Conservation (phyloP, 2,888 invertebrate genomes). For the Tetramorium bicarinatum region DNA sequence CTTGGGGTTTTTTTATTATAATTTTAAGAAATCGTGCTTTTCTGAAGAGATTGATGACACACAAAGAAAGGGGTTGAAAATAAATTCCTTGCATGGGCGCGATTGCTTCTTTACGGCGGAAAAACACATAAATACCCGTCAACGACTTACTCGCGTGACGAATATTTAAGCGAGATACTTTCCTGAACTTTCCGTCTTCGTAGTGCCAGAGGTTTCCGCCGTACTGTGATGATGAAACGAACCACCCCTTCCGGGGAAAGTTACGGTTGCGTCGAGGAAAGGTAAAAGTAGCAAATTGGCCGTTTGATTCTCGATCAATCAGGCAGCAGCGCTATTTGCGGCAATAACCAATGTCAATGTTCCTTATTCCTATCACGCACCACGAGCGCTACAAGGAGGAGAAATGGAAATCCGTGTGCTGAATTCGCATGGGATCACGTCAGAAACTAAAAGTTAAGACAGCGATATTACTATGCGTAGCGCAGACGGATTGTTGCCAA, state of each 20-base stretch:
- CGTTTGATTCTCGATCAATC: slow-evolving; percentile 73
- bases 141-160: slow-evolving; percentile 33
- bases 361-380: slow-evolving; percentile 59
- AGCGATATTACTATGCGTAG: slow-evolving; percentile 48
- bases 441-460: slow-evolving; percentile 48
- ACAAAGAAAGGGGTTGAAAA: not conserved
- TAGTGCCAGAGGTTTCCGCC: not conserved
- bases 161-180: slow-evolving; percentile 46
- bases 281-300: slow-evolving; percentile 60
- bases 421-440: slow-evolving; percentile 52
- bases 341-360: slow-evolving; percentile 58
- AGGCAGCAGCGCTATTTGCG: slow-evolving; percentile 45
- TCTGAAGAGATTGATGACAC: not conserved
- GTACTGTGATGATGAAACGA: slow-evolving; percentile 15
- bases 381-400: slow-evolving; percentile 44
- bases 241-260: slow-evolving; percentile 11
- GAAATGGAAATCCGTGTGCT: slow-evolving; percentile 64
- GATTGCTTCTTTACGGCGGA: slow-evolving; percentile 5
- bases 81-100: not conserved
- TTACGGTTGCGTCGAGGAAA: not conserved
- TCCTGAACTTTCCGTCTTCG: slow-evolving; percentile 6
- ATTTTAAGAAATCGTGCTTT: slow-evolving; percentile 19
- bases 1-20: not conserved
- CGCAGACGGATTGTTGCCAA: slow-evolving; percentile 31
- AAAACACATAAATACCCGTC: slow-evolving; percentile 50